phyloP scores from a whole-genome alignment of 2,113 vertebrate genomes.

The Cebus imitator region DNA sequence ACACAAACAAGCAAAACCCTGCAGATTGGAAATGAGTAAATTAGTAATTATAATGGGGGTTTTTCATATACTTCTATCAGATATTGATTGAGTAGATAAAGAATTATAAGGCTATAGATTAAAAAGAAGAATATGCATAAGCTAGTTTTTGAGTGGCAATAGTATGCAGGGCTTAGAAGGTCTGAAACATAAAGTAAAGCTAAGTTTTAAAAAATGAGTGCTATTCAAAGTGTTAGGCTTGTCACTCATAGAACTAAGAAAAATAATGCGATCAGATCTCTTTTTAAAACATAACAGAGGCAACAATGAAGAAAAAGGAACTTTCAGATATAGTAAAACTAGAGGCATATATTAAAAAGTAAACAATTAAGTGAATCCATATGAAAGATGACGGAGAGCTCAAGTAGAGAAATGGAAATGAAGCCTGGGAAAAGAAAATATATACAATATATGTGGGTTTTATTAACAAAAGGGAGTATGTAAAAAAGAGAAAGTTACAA shows the following conservation, averaged over 20 bases:
- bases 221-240: background rate
- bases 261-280: background rate
- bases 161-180: background rate
- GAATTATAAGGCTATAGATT: background rate
- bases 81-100: background rate
- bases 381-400: background rate
- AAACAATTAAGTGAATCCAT: background rate
- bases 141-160: background rate
- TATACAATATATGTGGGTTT: background rate
- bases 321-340: background rate
- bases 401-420: background rate
- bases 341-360: background rate
- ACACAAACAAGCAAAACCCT: background rate
- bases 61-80: background rate
- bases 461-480: background rate
- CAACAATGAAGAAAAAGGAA: background rate
- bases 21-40: background rate
- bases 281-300: background rate
- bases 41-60: background rate
- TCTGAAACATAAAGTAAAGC: background rate
- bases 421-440: background rate
- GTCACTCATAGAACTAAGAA: background rate
- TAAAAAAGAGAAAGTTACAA: background rate
- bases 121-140: background rate
- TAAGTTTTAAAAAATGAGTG: background rate